Base-by-base conservation (phyloP, 2,888 invertebrate genomes). In the Ommatoiulus sabulosus region DNA sequence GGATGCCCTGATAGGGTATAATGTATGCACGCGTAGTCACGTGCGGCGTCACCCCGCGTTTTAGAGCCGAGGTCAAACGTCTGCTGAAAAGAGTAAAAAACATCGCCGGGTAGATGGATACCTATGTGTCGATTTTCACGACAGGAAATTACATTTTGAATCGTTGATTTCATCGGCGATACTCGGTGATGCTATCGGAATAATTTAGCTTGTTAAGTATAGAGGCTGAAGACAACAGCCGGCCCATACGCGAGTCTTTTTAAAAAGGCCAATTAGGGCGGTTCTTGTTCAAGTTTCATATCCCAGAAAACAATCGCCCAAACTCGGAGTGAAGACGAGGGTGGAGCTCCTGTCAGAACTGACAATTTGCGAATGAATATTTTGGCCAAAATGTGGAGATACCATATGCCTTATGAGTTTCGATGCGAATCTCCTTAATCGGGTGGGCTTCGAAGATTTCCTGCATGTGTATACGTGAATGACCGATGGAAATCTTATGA, bases 71-170 rank as follows among this genome's bases (percentile, higher is more conserved):
- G 72, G 72, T 72, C 72, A 72, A 24, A 72, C 24, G 72, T 72
- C 10, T 72, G 72, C 8, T 72, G 72, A 10, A 72, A 24, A 63
- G 6, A 63, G 6, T 6, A 20, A 72, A 72, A 72, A 52, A 52
- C 72, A 72, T 72, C 8, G 72, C 20, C 20, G 20, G 17, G 12
- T 12, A 2, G 52, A 5, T 63, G 63, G n/a, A 63, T 63, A 24
- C 72, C 72, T 24, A 24, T 24, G 72, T 72, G 72, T 72, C 72
- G 72, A 72, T 72, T 72, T 72, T 87, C 48, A 46, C 52, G 87
- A 87, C 87, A 87, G 87, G 87, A 87, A 87, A 87, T 87, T 87
- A 24, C 46, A 87, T 87, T 86, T 87, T 48, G 52, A 87, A 87
- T 87, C 52, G 44, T 43, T 86, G 86, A 86, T 86, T 86, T 86